Conservation (phyloP, 2,888 invertebrate genomes). For the Trachelus tabidus region DNA sequence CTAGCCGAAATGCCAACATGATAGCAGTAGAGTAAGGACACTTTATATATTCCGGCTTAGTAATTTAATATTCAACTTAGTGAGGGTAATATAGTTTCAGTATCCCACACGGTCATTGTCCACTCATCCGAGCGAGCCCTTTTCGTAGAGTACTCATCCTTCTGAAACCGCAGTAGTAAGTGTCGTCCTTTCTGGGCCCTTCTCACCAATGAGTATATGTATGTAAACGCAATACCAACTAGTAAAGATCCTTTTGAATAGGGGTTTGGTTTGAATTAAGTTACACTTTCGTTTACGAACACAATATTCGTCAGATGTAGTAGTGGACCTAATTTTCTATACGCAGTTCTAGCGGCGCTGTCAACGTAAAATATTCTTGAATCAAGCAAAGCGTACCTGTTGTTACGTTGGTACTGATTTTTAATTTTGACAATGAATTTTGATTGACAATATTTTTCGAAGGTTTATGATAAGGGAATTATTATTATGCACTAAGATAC, state of each 20-base stretch:
- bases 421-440: not conserved
- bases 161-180: conserved; percentile 30
- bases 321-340: not conserved
- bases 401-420: not conserved
- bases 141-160: conserved; percentile 12
- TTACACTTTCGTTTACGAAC: not conserved
- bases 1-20: not conserved
- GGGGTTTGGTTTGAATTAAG: not conserved
- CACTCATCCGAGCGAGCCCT: conserved; percentile 19
- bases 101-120: conserved; percentile 25
- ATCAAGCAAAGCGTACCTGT: not conserved
- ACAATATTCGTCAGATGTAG: not conserved
- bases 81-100: conserved; percentile 22
- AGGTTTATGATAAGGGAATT: not conserved
- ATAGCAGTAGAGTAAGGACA: not conserved
- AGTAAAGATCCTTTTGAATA: not conserved
- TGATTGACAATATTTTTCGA: not conserved
- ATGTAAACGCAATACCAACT: not conserved
- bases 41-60: conserved; percentile 9
- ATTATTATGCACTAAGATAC: not conserved
- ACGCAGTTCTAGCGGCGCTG: not conserved
- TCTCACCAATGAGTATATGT: not conserved
- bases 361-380: not conserved
- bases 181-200: not conserved
- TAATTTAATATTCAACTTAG: conserved; percentile 39